These are phyloP conservation scores for Zaprionus gabonicus DNA, from an alignment of 1,140 invertebrate species.

Conservation along the genomic window DNA sequence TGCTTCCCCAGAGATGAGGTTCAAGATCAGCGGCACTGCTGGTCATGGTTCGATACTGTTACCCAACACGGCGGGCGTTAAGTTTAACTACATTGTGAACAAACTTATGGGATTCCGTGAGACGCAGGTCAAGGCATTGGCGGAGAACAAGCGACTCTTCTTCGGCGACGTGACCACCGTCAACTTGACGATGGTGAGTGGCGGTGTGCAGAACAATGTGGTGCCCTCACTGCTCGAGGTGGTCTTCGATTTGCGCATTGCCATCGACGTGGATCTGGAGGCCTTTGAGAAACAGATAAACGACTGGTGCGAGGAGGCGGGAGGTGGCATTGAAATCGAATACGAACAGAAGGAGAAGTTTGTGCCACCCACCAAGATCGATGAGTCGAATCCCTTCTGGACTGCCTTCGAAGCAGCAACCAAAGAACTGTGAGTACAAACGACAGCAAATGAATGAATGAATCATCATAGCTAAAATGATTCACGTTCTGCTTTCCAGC, in stretches of 20 bases:
- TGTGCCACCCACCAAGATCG: constrained; percentile 88
- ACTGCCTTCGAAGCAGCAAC: constrained; percentile 88
- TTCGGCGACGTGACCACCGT: constrained; percentile 94
- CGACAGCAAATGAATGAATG: constrained; percentile 73
- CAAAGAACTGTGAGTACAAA: constrained; percentile 86
- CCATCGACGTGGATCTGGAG: constrained; percentile 86
- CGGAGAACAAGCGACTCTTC: constrained; percentile 86
- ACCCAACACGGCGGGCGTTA: constrained; percentile 93
- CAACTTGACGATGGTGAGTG: constrained; percentile 93
- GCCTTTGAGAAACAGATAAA: constrained; percentile 89
- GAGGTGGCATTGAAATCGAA: constrained; percentile 89
- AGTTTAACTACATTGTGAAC: constrained; percentile 91
- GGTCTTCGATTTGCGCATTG: constrained; percentile 92
- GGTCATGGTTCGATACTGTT: constrained; percentile 95
- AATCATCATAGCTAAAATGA: neutral
- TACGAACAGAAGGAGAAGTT: constrained; percentile 89
- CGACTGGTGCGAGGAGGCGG: constrained; percentile 93
- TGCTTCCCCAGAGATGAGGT: constrained; percentile 86
- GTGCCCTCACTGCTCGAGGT: constrained; percentile 92
- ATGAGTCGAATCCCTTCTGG: constrained; percentile 92
- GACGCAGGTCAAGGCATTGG: constrained; percentile 89
- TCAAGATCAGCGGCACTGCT: constrained; percentile 88
- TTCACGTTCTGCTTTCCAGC: constrained; percentile 20
- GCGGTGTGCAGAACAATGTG: constrained; percentile 97
- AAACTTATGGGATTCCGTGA: constrained; percentile 89